A percentile compares a stretch with the other conserved stretches of the same genome.
phyloP scores from a whole-genome alignment of 2,888 invertebrate genomes.

The Tetragonula carbonaria region DNA sequence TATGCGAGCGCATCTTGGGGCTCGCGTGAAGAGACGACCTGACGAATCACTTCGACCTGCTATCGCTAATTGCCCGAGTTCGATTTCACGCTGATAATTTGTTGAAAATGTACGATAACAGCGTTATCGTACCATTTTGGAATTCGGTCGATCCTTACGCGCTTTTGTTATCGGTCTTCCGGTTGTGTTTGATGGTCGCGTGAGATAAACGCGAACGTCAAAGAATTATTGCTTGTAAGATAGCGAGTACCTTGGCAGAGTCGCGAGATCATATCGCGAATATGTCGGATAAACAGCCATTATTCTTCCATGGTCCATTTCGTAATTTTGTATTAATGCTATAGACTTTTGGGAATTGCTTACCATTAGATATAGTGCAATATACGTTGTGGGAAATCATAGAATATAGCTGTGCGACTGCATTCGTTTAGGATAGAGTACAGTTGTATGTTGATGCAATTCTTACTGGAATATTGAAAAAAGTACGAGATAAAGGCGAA shows the following conservation, averaged over 20 bases:
- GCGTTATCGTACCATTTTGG: constrained; percentile 35
- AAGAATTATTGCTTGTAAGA: constrained; percentile 12
- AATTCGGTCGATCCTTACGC: constrained; percentile 43
- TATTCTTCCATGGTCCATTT: background rate
- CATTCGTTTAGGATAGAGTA: constrained; percentile 25
- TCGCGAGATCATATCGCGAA: background rate
- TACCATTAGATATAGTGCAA: constrained; percentile 56
- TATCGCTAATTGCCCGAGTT: constrained; percentile 62
- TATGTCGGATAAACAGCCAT: background rate
- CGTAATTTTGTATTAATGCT: background rate
- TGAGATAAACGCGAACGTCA: constrained; percentile 31
- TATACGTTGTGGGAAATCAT: constrained; percentile 35
- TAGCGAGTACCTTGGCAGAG: background rate
- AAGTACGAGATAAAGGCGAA: constrained; percentile 23
- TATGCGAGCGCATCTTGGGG: constrained; percentile 56
- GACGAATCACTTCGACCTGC: constrained; percentile 59
- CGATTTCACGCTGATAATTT: constrained; percentile 63
- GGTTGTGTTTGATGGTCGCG: constrained; percentile 24
- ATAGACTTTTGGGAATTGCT: constrained; percentile 23
- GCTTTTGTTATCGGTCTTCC: constrained; percentile 18
- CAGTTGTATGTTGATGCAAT: constrained; percentile 2
- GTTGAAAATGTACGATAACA: background rate
- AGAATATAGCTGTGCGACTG: constrained; percentile 27
- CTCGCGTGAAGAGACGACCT: constrained; percentile 54
- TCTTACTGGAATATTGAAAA: constrained; percentile 57